Base-by-base conservation (phyloP, 2,888 invertebrate genomes). In the Charanyca ferruginea region DNA sequence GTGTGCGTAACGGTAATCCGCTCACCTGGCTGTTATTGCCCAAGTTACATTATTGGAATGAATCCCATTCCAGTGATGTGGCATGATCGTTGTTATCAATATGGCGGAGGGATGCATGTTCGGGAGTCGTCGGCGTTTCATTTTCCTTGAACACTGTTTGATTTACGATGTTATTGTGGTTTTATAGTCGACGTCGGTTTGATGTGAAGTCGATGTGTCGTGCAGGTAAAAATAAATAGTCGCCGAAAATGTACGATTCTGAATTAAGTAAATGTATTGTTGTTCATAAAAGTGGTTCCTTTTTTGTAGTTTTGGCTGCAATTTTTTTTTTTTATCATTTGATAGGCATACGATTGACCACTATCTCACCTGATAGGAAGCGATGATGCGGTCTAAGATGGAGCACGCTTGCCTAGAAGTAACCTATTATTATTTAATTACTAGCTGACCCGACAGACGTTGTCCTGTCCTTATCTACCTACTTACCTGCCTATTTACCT, bases 1-100 rank as follows among this genome's bases (percentile, higher is more conserved):
- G 81, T 84, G 80, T 80, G 76, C 54, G 81, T 71, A 79, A 74
- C 77, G 72, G 81, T 82, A 84, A 85, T 77, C 81, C 85, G 74
- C 72, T 76, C 81, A 81, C 83, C 80, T 81, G 73, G 49, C 45
- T 67, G 62, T 83, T 78, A 83, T 73, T 81, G 71, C 48, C 59
- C 52, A 78, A 81, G 59, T 80, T 80, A 81, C 78, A 80, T 77
- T 73, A 83, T 83, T 83, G 68, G 72, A 77, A 77, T 74, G 77
- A 79, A 81, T 81, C 68, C 66, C 54, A 51, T 83, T 66, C 53
- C 63, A 41, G 47, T 64, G 70, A 66, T 63, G 70, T 64, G 63
- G 28, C 45, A 62, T 80, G 68, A 83, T 75, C 71, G 61, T 52
- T 78, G 58, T 63, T 73, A 55, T 58, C 48, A 54, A 78, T 68